phyloP scores from a whole-genome alignment of 2,797 vertebrate species.

The Lutjanus campechanus region DNA sequence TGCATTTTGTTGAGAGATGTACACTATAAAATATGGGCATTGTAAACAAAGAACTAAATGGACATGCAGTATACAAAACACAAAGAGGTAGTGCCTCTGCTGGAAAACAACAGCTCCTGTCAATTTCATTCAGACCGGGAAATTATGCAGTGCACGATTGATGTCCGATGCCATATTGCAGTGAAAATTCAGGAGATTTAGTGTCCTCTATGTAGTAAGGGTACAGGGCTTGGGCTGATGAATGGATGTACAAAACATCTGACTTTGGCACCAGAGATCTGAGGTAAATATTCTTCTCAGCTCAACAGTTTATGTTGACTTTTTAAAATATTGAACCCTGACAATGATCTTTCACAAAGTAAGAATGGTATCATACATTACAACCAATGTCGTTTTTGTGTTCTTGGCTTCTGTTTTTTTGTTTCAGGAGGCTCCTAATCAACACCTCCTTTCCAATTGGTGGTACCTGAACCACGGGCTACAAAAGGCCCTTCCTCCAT shows the following conservation, averaged over 20 bases:
- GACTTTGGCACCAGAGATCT: not conserved
- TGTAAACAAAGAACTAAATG: not conserved
- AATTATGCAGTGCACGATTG: not conserved
- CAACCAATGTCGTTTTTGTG: too few relatives aligned
- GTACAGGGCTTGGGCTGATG: not conserved
- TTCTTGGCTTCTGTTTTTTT: too few relatives aligned
- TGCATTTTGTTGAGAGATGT: slow-evolving; percentile 46
- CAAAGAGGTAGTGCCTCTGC: not conserved
- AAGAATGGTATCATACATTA: too few relatives aligned
- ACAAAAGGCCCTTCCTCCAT: too few relatives aligned
- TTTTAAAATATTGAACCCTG: not conserved
- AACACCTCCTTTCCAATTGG: too few relatives aligned
- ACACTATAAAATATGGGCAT: not conserved
- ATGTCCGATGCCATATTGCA: not conserved
- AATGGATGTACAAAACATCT: not conserved
- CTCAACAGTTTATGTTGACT: not conserved
- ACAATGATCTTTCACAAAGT: not conserved
- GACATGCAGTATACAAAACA: not conserved
- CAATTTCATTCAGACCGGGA: not conserved
- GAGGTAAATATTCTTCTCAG: not conserved
- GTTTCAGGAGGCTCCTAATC: too few relatives aligned
- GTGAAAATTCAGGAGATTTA: not conserved
- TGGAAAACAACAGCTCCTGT: not conserved
- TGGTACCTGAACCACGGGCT: too few relatives aligned
- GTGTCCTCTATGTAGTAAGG: not conserved